phyloP scores from a whole-genome alignment of 1,140 invertebrate species.

The Homalodisca vitripennis region DNA sequence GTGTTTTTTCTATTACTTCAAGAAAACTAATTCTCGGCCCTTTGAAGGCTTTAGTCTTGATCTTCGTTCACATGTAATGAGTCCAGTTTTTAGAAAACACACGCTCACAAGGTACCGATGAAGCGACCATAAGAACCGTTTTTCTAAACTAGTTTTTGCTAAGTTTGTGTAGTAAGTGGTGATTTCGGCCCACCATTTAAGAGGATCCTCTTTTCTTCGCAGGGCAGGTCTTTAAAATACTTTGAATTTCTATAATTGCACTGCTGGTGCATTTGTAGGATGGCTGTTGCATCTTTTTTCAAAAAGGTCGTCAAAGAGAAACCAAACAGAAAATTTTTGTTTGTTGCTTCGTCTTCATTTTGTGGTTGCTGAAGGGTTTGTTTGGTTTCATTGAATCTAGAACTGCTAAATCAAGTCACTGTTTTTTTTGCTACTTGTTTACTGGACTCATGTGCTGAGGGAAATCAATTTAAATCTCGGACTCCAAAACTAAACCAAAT shows the following conservation, averaged over 20 bases:
- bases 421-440: not conserved
- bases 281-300: not conserved
- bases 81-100: not conserved
- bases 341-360: too few species aligned
- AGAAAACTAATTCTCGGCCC: too few species aligned
- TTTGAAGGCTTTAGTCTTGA: too few species aligned
- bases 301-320: not conserved
- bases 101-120: not conserved
- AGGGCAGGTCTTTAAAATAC: not conserved
- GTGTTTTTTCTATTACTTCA: too few species aligned
- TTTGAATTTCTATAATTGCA: not conserved
- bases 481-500: slow-evolving; percentile 43
- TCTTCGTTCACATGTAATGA: too few species aligned
- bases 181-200: not conserved
- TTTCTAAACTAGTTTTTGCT: not conserved
- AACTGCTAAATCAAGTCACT: not conserved
- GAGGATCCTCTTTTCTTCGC: not conserved
- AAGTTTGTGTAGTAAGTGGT: not conserved
- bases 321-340: too few species aligned
- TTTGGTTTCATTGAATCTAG: not conserved
- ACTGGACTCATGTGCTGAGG: not conserved
- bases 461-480: slow-evolving; percentile 16
- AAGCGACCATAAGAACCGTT: not conserved
- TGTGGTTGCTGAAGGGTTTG: not conserved
- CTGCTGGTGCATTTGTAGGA: not conserved